Base-by-base conservation (phyloP, 2,797 vertebrate genomes). In the Ataeniobius toweri region DNA sequence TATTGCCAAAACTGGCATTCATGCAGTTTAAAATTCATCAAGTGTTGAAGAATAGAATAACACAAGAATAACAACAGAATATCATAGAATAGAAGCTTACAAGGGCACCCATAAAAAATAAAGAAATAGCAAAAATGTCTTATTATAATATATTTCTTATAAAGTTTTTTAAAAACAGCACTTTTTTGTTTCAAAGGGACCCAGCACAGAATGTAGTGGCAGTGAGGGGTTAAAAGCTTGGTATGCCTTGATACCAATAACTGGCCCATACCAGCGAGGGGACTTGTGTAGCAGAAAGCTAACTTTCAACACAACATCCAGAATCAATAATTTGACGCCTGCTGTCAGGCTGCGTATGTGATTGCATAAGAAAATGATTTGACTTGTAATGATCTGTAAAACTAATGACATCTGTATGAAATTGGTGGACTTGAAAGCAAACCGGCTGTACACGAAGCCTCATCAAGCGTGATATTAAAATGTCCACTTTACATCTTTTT, bases 391-490 rank as follows among this genome's bases (percentile, higher is more conserved):
- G 93, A 94, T 89, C 85, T 92, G 89, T 90, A 89, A 91, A 94
- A 91, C 86, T 80, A 92, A 93, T 85, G 90, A 89, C 90, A 88
- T 89, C 86, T 88, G 89, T 77, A 86, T 76, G 75, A 84, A 83
- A 93, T 93, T 83, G 83, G 80, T 93, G 90, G 89, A 83, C 80
- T 91, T 83, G 86, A 93, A 93, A 93, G 90, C 90, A 94, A 95
- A 94, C 90, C 92, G 92, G 36, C 92, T 90, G 90, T 92, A 94
- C 91, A 93, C 63, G 88, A 86, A 84, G 85, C 73, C 86, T 59
- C 90, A 82, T 92, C 92, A 83, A 91, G 93, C 93, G 81, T 93
- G 93, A 92, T 94, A 94, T 95, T 94, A 92, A 94, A 95, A 94
- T 91, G 91, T 92, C 89, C 92, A 90, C 88, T 92, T 89, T 91